phyloP scores from a whole-genome alignment of 2,888 invertebrate species.

The Philhelius pedissequus region DNA sequence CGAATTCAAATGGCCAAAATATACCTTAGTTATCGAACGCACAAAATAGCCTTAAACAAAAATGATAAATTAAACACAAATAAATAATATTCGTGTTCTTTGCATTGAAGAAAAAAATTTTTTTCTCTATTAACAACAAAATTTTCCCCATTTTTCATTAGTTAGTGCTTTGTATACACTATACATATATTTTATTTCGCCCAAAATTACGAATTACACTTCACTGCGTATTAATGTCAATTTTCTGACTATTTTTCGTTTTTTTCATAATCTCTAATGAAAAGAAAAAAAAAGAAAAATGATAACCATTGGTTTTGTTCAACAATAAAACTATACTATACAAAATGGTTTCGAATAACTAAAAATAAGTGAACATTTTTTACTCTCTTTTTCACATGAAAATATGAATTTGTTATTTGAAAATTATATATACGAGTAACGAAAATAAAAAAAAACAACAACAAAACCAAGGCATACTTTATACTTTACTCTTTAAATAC shows the following conservation, averaged over 20 bases:
- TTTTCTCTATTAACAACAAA: no score
- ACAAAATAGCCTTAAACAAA: no score
- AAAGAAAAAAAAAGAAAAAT: background rate
- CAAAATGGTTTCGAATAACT: constrained; percentile 60
- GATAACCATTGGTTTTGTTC: constrained; percentile 19
- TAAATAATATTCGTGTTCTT: no score
- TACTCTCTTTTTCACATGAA: constrained; percentile 41
- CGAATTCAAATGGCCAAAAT: no score
- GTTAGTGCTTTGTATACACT: no score
- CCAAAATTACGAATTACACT: background rate
- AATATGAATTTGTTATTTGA: constrained; percentile 9
- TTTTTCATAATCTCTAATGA: background rate
- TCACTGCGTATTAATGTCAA: background rate
- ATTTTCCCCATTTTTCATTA: no score
- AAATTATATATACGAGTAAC: background rate
- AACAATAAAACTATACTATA: constrained; percentile 34
- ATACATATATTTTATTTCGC: background rate
- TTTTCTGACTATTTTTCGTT: background rate
- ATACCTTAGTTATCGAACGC: no score
- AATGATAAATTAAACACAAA: no score
- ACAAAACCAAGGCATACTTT: background rate
- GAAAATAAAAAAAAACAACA: background rate
- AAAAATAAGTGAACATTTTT: constrained; percentile 39
- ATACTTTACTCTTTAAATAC: background rate
- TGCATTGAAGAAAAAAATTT: no score